phyloP scores from a whole-genome alignment of 2,888 invertebrate genomes.

The Drosophila pseudotakahashii region DNA sequence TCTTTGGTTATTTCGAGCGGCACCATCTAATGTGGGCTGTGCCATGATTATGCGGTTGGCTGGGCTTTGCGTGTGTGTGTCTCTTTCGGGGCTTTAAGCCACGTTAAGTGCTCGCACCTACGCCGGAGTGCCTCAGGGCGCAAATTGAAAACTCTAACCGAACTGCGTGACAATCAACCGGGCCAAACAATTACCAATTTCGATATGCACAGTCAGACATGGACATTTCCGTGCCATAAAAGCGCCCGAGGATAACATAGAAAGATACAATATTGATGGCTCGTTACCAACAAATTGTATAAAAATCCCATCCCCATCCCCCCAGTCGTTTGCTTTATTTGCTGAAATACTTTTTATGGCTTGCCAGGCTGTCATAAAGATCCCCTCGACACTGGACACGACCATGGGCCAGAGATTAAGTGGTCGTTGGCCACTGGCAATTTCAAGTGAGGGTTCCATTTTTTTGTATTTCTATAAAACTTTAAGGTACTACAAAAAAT shows the following conservation, averaged over 20 bases:
- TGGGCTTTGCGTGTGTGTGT: conserved; percentile 18
- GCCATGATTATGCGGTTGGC: conserved; percentile 42
- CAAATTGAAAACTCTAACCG: conserved; percentile 52
- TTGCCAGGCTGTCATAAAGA: conserved; percentile 44
- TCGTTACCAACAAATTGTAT: conserved; percentile 62
- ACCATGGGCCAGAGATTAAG: conserved; percentile 27
- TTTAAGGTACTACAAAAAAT: neutral
- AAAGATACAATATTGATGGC: conserved; percentile 51
- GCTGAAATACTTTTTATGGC: conserved; percentile 43
- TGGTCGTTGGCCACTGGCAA: conserved; percentile 13
- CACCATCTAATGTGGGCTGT: conserved; percentile 35
- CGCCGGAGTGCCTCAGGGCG: conserved; percentile 8
- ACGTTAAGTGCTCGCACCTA: conserved; percentile 64
- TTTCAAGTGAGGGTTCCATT: neutral
- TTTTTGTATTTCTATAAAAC: neutral
- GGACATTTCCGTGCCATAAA: conserved; percentile 50
- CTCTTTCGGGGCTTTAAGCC: conserved; percentile 15
- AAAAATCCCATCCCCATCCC: conserved; percentile 33
- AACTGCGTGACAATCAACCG: conserved; percentile 53
- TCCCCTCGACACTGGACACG: conserved; percentile 33
- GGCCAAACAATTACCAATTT: conserved; percentile 50
- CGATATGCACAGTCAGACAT: conserved; percentile 43
- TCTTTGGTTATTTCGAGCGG: conserved; percentile 19
- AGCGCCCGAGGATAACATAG: conserved; percentile 40
- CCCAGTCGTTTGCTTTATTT: conserved; percentile 48